A percentile compares a stretch with the other conserved stretches of the same genome.
Evolutionary conservation across 2,113 vertebrate species (phyloP).

Genomic region (Arenaria interpres): DNA sequence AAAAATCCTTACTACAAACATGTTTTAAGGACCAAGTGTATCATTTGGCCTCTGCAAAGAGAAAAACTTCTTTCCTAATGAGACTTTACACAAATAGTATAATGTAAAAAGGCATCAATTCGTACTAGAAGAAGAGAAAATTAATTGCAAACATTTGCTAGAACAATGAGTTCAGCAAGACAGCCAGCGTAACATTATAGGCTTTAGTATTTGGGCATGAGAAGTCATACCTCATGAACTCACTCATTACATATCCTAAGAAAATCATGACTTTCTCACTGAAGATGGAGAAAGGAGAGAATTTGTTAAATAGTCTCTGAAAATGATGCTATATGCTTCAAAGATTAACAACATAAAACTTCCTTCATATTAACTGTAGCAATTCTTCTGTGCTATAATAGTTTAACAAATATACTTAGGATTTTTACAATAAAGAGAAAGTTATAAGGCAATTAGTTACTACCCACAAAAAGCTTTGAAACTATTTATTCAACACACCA

Average conservation of each 20-base stretch:
- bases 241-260: background rate
- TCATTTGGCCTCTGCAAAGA: background rate
- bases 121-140: background rate
- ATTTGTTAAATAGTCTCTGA: conserved; percentile 17
- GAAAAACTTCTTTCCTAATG: background rate
- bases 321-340: conserved; percentile 21
- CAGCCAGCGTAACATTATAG: background rate
- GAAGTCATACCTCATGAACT: background rate
- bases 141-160: background rate
- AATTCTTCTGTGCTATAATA: conserved; percentile 30
- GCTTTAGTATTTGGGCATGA: background rate
- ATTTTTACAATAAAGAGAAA: conserved; percentile 39
- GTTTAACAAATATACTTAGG: conserved; percentile 34
- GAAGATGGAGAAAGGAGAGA: background rate
- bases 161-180: background rate
- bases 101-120: background rate
- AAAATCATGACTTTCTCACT: background rate
- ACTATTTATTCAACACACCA: conserved; percentile 30
- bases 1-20: background rate
- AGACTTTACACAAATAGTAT: background rate
- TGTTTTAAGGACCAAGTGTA: background rate
- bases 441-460: conserved; percentile 37
- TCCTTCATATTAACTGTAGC: conserved; percentile 23
- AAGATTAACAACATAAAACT: conserved; percentile 42
- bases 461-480: conserved; percentile 37